Conservation (phyloP, 2,888 invertebrate species). For the Ferrisia virgata region DNA sequence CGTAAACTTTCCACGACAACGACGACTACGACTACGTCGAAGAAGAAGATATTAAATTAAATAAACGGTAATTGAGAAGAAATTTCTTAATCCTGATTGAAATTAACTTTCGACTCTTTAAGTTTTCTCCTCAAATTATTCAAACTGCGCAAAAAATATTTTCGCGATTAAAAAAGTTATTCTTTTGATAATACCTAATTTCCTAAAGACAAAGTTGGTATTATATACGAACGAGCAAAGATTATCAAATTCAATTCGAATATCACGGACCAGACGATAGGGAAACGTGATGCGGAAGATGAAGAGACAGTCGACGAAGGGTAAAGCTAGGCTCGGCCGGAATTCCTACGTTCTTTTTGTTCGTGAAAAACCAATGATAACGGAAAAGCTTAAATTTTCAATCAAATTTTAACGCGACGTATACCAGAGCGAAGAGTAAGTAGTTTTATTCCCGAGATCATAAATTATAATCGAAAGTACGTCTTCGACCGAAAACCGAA, state of each 20-base stretch:
- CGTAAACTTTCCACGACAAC: background rate
- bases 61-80: slow-evolving; percentile 28
- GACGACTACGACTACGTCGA: too few species aligned
- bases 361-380: background rate
- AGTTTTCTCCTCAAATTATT: background rate
- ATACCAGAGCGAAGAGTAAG: background rate
- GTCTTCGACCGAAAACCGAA: background rate
- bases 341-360: too few species aligned
- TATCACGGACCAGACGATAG: too few species aligned
- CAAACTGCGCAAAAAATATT: background rate
- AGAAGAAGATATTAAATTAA: slow-evolving; percentile 21
- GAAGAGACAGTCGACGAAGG: too few species aligned
- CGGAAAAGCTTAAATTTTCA: background rate
- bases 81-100: slow-evolving; percentile 18
- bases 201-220: background rate
- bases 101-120: background rate
- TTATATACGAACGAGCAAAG: background rate
- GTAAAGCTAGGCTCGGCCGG: too few species aligned
- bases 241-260: background rate
- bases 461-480: background rate
- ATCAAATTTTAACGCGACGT: slow-evolving; percentile 2
- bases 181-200: slow-evolving; percentile 16
- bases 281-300: too few species aligned
- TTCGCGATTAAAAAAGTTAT: slow-evolving; percentile 22
- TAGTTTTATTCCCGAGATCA: background rate